Conservation (phyloP, 2,113 vertebrate species). For the Peromyscus californicus region DNA sequence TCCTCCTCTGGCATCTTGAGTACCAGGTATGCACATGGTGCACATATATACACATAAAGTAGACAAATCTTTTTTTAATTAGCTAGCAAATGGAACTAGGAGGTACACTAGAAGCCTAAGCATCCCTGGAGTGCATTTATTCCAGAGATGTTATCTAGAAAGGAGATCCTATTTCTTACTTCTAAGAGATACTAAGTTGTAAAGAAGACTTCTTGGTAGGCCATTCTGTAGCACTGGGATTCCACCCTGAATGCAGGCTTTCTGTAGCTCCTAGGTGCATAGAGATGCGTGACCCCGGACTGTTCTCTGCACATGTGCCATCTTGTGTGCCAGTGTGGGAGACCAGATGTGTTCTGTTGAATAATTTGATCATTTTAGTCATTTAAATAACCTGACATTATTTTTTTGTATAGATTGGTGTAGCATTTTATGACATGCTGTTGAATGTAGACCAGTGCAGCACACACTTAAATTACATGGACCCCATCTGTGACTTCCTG, state of each 20-base stretch:
- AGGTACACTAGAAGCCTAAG: neutral
- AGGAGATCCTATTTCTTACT: neutral
- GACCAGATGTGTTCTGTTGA: neutral
- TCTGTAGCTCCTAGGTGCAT: fast-evolving
- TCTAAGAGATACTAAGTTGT: constrained; percentile 12
- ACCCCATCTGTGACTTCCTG: constrained; percentile 98
- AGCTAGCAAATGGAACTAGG: neutral
- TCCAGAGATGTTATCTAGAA: neutral
- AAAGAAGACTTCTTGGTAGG: neutral
- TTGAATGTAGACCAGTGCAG: constrained; percentile 96
- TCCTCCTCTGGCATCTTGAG: neutral
- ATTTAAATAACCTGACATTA: constrained; percentile 18
- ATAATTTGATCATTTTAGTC: neutral
- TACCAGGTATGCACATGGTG: neutral
- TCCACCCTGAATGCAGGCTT: neutral
- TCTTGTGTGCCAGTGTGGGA: neutral
- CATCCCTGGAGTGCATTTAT: neutral
- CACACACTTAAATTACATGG: constrained; percentile 95
- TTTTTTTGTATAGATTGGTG: constrained; percentile 93
- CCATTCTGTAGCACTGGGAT: neutral
- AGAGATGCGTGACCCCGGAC: neutral
- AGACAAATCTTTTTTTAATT: neutral
- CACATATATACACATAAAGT: neutral
- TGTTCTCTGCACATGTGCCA: neutral
- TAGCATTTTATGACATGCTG: constrained; percentile 99